Evolutionary conservation across 2,113 vertebrate genomes (phyloP), one percentile per base, ranked within the genome.

Genomic region (Formicarius rufipectus): DNA sequence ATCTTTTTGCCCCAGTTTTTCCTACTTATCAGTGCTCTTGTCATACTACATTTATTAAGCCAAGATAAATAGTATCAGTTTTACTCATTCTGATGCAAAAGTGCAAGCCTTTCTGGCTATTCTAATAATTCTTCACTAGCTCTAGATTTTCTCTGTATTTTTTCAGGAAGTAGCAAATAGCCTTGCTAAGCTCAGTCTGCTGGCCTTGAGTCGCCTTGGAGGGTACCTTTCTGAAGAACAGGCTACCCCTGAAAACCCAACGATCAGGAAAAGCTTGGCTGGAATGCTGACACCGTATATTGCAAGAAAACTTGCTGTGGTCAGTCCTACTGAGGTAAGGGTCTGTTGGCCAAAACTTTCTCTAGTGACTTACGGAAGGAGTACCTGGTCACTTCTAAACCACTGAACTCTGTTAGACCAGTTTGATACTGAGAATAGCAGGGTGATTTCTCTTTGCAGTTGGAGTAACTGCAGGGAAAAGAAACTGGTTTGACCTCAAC

Each of bases 241-340:
- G 75, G 93, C 77, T 84, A 99, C 99, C 17, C 99, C 99, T 47
- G 99, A 99, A 97, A 99, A 99, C 87, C 99, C 99, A 64, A 93
- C 98, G 0, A 98, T 99, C 87, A 98, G 98, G 73, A 99, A 99
- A 97, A 99, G 99, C 96, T 98, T 99, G 91, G 98, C 99, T 6
- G 99, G 99, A 92, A 99, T 99, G 99, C 91, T 99, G 68, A 99
- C 99, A 3, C 99, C 99, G 4, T 99, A 99, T 84, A 98, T 99
- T 90, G 98, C 99, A 67, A 98, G 98, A 77, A 99, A 99, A 89
- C 98, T 99, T 10, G 98, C 98, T 69, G 97, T 98, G 17, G 96
- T 97, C 78, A 92, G 97, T 84, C 98, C 98, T 49, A 96, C 98
- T 59, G 99, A 99, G 99, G 99, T 99, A 96, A 40, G 56, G 7